Evolutionary conservation across 2,113 vertebrate species (phyloP), one percentile per base, ranked within the genome.

Genomic region (Bos taurus): DNA sequence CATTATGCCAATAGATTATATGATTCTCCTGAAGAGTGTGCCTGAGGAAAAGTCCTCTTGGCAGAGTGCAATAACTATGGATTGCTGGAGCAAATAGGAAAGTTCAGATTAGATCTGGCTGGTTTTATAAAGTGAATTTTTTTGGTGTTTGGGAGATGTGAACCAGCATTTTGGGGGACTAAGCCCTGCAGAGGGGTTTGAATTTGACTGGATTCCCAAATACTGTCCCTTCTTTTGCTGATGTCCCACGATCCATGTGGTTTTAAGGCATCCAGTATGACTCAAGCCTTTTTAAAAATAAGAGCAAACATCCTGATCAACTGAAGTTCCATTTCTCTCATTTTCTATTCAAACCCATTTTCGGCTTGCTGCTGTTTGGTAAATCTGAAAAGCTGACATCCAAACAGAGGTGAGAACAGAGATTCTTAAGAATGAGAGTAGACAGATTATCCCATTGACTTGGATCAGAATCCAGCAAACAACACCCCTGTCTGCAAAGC

Each of bases 1-100:
- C 94, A 96, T 98, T 97, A 95, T 97, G 95, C 96, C 98, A 94
- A 95, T 93, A 98, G 97, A 97, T 97, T 62, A 89, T 86, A 82
- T 95, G 96, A 96, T 78, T 98, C 95, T 98, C 94, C 92, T 92
- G 90, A 98, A 98, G 97, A 98, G 92, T 17, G 0, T 95, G 97
- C 94, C 90, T 30, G 85, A 98, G 95, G 97, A 98, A 96, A 90
- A 92, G 93, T 95, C 90, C 92, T 97, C 95, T 95, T 98, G 98
- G 91, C 83, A 90, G 97, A 97, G 92, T 46, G 33, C 26, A 82
- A 56, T 92, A 78, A 98, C 92, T 95, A 84, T 94, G 97, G 98
- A 98, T 95, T 98, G 83, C 94, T 98, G 93, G 83, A 81, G 92
- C 59, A 92, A 97, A 59, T 67, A 19, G 81, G 95, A 64, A 88